Evolutionary conservation across 2,113 vertebrate species (phyloP), one percentile per base, ranked within the genome.

Genomic region (Bungarus multicinctus): DNA sequence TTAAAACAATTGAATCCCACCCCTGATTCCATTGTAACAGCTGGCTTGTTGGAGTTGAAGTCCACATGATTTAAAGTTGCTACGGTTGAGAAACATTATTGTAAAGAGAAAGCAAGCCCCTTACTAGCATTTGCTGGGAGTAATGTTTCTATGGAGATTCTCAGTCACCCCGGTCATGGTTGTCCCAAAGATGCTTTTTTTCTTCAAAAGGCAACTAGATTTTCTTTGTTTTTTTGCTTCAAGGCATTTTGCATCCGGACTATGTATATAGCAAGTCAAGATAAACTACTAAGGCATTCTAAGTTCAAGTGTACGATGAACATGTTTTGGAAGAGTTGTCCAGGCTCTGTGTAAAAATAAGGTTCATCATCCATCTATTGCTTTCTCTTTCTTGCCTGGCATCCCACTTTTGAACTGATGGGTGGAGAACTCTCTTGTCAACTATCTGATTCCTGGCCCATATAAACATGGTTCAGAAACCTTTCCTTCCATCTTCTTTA

Each of bases 401-500:
- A 74, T 27, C 5, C 50, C 43, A 20, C 14, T 90, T 23, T 55
- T 50, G 54, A 87, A 58, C 58, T 86, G 25, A 45, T 52, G 30
- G 27, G 50, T 47, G 0, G 0, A 54, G 93, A 91, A 69, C 89
- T n/a, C 94, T 92, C 94, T 93, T 86, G 74, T 88, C 54, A 85
- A 90, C 55, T 92, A 92, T 60, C 23, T 92, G 92, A 86, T 27
- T 0, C 0, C 25, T 55, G 85, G 85, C 69, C 69, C 93, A 88
- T 20, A 23, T 53, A 90, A 93, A 90, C 92, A 58, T 45, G 27
- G 93, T 97, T 95, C 96, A 93, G 69, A 91, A 43, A 50, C 94
- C 88, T 94, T 93, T 94, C 94, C 87, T 86, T 50, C n/a, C 55
- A 53, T 74, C 96, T 97, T 96, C 18, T 94, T 94, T 55, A 89